Conservation (phyloP, 2,797 vertebrate species). For the Pteronotus mesoamericanus region DNA sequence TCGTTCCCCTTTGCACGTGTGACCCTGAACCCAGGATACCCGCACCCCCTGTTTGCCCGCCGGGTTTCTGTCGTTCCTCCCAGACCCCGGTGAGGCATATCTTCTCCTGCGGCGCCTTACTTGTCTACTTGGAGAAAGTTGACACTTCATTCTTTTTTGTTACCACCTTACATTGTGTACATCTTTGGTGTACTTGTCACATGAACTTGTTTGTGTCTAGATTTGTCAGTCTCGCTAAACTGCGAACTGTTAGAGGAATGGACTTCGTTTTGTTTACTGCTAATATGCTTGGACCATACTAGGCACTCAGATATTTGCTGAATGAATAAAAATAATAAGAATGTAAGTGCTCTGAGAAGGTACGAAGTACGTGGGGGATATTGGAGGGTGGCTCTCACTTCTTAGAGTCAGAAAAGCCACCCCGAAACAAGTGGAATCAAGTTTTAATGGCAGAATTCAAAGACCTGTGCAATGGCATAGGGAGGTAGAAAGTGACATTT, state of each 20-base stretch:
- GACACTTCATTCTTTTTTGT: neutral
- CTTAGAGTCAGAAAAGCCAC: neutral
- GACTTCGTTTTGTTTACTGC: neutral
- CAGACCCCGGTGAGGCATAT: neutral
- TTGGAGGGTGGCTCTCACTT: neutral
- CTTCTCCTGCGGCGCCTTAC: neutral
- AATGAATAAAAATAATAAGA: neutral
- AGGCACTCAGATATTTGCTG: neutral
- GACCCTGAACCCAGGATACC: neutral
- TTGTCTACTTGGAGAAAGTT: neutral
- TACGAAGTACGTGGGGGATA: neutral
- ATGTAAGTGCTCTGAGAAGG: neutral
- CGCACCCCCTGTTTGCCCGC: neutral
- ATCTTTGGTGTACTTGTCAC: neutral
- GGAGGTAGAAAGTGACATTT: neutral
- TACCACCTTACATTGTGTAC: neutral
- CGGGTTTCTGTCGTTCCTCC: neutral
- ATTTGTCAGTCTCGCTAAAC: neutral
- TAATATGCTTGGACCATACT: neutral
- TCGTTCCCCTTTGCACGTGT: neutral
- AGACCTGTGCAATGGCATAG: neutral
- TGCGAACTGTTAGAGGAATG: neutral
- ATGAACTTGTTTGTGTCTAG: neutral
- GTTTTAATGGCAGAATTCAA: neutral
- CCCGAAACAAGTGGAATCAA: neutral